phyloP scores from a whole-genome alignment of 1,140 invertebrate genomes.

The Chironomus tepperi region DNA sequence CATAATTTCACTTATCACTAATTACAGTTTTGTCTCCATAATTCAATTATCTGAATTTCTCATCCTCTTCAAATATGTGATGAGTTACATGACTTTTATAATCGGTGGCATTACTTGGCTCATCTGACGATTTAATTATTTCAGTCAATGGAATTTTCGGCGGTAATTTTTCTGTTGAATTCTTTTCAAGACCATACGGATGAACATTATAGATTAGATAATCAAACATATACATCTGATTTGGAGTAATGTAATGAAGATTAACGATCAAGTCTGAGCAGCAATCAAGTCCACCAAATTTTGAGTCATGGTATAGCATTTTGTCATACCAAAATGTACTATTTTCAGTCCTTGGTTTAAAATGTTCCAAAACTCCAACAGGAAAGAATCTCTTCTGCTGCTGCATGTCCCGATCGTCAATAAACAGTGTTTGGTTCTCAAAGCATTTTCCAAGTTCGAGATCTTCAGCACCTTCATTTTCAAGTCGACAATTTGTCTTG shows the following conservation, averaged over 20 bases:
- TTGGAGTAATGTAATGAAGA: constrained; percentile 78
- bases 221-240: constrained; percentile 77
- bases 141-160: not conserved
- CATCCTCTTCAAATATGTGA: not conserved
- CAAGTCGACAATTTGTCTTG: constrained; percentile 47
- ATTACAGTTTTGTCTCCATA: not conserved
- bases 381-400: constrained; percentile 73
- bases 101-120: not conserved
- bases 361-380: constrained; percentile 67
- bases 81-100: not conserved
- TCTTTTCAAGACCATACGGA: constrained; percentile 51
- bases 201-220: constrained; percentile 79
- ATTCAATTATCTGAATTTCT: not conserved
- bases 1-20: not conserved
- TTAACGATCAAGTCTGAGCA: constrained; percentile 78
- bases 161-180: constrained; percentile 1
- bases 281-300: constrained; percentile 62
- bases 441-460: constrained; percentile 75
- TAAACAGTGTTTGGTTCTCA: constrained; percentile 59
- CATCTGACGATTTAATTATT: not conserved
- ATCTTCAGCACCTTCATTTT: constrained; percentile 64
- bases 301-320: constrained; percentile 63
- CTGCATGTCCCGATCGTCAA: constrained; percentile 60
- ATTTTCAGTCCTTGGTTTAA: constrained; percentile 61
- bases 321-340: constrained; percentile 73